Evolutionary conservation across 2,797 vertebrate species (phyloP).

Genomic region (Phalloptychus januarius): DNA sequence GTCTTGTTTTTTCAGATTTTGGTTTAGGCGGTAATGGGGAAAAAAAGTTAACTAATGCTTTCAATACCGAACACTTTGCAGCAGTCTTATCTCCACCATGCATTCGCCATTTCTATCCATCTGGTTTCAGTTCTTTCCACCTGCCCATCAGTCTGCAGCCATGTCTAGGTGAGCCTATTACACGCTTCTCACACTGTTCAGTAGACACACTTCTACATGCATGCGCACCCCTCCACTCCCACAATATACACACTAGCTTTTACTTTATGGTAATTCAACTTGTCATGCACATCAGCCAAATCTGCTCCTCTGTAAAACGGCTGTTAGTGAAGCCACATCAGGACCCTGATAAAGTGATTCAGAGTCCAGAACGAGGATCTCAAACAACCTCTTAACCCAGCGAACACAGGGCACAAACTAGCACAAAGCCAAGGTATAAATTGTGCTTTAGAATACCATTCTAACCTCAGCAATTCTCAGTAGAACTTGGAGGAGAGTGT

Average conservation of each 20-base stretch:
- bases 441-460: background rate
- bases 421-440: background rate
- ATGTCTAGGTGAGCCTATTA: conserved; percentile 73
- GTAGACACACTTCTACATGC: conserved; percentile 36
- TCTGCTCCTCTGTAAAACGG: conserved; percentile 69
- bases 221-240: conserved; percentile 18
- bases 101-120: conserved; percentile 51
- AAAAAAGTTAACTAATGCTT: background rate
- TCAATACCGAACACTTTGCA: conserved; percentile 13
- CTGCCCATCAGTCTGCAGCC: conserved; percentile 71
- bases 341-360: conserved; percentile 70
- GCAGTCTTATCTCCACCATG: conserved; percentile 32
- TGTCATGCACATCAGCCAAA: conserved; percentile 67
- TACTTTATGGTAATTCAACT: conserved; percentile 61
- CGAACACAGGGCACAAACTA: background rate
- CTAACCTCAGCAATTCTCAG: background rate
- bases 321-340: conserved; percentile 65
- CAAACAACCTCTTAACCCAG: conserved; percentile 13
- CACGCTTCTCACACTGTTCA: conserved; percentile 63
- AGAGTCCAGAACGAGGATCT: conserved; percentile 41
- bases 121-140: conserved; percentile 71
- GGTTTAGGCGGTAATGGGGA: background rate
- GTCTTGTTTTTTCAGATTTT: background rate
- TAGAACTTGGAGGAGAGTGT: background rate
- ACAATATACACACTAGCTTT: conserved; percentile 9